phyloP scores from a whole-genome alignment of 2,113 vertebrate species.

The Heterotis niloticus region DNA sequence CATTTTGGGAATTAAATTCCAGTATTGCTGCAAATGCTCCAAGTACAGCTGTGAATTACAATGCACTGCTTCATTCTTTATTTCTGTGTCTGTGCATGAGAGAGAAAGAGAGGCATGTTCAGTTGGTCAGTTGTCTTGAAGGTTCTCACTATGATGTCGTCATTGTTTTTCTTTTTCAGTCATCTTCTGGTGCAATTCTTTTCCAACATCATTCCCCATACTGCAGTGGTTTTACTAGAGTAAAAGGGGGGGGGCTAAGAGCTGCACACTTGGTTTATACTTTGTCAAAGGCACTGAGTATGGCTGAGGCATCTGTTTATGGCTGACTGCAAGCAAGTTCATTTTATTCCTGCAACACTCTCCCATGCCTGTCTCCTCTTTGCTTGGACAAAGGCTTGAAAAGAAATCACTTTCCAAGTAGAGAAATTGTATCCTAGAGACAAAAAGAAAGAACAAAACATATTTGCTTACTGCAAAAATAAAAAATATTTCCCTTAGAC shows the following conservation, averaged over 20 bases:
- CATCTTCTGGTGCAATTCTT: background rate
- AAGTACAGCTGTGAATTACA: background rate
- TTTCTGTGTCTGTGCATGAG: background rate
- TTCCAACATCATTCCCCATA: no score
- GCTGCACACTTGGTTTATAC: no score
- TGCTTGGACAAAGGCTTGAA: slow-evolving; percentile 31
- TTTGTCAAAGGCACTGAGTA: no score
- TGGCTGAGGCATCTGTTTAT: slow-evolving; percentile 16
- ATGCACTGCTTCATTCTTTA: background rate
- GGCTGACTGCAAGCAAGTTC: slow-evolving; percentile 28
- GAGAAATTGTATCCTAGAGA: slow-evolving; percentile 40
- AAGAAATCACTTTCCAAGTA: slow-evolving; percentile 37
- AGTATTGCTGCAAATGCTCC: background rate
- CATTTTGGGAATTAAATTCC: slow-evolving; percentile 10
- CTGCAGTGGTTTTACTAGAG: no score
- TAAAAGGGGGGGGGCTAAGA: no score
- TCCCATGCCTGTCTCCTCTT: background rate
- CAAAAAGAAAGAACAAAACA: slow-evolving; percentile 37
- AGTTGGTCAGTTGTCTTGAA: no score
- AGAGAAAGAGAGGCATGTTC: background rate
- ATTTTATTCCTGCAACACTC: slow-evolving; percentile 28
- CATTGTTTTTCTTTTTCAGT: background rate
- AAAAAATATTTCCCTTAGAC: slow-evolving; percentile 20
- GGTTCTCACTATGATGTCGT: no score
- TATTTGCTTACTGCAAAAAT: slow-evolving; percentile 43